Conservation (phyloP, 2,113 vertebrate species). For the Erythrocercus mccallii region DNA sequence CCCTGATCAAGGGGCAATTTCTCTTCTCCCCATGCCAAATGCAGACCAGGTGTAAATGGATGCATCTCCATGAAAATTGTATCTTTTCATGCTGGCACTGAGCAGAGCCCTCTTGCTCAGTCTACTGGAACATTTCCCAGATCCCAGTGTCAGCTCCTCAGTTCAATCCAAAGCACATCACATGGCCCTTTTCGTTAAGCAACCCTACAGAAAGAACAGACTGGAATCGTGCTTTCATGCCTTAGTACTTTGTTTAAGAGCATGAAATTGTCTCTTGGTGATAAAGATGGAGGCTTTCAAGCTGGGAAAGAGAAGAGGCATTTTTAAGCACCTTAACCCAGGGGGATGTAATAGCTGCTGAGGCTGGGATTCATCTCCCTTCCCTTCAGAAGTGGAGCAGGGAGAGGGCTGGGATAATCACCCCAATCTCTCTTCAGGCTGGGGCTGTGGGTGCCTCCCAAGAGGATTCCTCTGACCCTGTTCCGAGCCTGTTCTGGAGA, state of each 20-base stretch:
- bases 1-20: slow-evolving; percentile 50
- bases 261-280: slow-evolving; percentile 44
- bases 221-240: slow-evolving; percentile 38
- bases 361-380: slow-evolving; percentile 26
- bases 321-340: slow-evolving; percentile 30
- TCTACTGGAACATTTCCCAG: slow-evolving; percentile 42
- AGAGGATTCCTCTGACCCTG: background rate
- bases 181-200: slow-evolving; percentile 8
- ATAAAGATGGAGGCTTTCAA: slow-evolving; percentile 37
- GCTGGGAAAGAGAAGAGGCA: background rate
- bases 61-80: slow-evolving; percentile 38
- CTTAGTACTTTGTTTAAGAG: slow-evolving; percentile 53
- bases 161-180: slow-evolving; percentile 8
- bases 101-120: slow-evolving; percentile 15
- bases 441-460: background rate
- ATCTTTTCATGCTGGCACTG: background rate
- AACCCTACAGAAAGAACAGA: slow-evolving; percentile 23
- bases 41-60: slow-evolving; percentile 43
- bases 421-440: slow-evolving; percentile 10
- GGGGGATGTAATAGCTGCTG: slow-evolving; percentile 4
- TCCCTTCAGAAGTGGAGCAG: background rate
- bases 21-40: slow-evolving; percentile 44
- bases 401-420: slow-evolving; percentile 40
- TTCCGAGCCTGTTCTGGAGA: background rate
- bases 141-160: slow-evolving; percentile 5